Conservation (phyloP, 1,140 invertebrate species). For the Globodera ellingtonae region DNA sequence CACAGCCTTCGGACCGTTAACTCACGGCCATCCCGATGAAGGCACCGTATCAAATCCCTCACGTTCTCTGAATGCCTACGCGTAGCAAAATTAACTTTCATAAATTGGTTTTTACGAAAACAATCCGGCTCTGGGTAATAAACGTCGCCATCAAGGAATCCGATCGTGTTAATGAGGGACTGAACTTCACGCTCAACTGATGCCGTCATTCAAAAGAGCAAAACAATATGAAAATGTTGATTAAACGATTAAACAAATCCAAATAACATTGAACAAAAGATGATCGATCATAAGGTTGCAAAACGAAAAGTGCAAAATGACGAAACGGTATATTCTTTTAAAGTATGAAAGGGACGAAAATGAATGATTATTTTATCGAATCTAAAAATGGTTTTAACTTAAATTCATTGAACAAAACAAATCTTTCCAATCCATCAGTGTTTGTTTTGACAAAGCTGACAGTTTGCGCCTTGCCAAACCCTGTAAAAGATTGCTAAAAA, state of each 20-base stretch:
- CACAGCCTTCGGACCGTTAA: slow-evolving; percentile 38
- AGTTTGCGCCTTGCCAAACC: background rate
- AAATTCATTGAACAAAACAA: slow-evolving; percentile 20
- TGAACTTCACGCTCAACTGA: slow-evolving; percentile 33
- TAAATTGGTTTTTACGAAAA: slow-evolving; percentile 32
- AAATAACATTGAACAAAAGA: background rate
- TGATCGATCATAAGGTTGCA: background rate
- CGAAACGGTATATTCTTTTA: background rate
- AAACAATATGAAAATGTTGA: background rate
- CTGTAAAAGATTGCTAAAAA: background rate
- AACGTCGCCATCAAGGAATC: slow-evolving; percentile 44
- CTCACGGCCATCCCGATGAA: slow-evolving; percentile 32
- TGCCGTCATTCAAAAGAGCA: background rate
- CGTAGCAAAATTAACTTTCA: slow-evolving; percentile 1
- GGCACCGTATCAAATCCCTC: slow-evolving; percentile 45
- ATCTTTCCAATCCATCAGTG: slow-evolving; percentile 21
- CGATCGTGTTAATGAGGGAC: slow-evolving; percentile 42
- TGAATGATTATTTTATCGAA: background rate
- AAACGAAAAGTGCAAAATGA: background rate
- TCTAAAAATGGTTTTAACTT: slow-evolving; percentile 8
- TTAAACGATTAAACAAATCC: background rate
- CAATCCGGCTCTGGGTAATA: slow-evolving; percentile 47
- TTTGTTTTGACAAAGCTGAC: slow-evolving; percentile 11
- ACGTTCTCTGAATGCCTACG: slow-evolving; percentile 38
- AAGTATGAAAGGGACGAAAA: background rate